These are phyloP conservation scores for Agrotis ipsilon DNA, from an alignment of 2,888 invertebrate genomes.

Conservation along the genomic window DNA sequence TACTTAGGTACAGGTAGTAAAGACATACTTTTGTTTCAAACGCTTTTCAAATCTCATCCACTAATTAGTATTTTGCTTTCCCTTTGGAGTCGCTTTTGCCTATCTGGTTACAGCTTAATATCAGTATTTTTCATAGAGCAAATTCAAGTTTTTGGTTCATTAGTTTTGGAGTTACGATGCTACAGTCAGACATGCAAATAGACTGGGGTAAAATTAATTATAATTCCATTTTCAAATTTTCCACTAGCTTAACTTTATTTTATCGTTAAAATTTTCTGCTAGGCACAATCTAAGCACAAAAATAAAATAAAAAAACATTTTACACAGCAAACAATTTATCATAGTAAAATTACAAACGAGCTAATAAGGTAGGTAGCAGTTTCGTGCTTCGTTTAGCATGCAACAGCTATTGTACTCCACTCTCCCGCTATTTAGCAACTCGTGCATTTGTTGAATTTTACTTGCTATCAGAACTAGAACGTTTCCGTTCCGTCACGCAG, in stretches of 20 bases:
- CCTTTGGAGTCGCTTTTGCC: not conserved
- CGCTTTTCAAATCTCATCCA: not conserved
- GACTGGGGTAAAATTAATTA: no score
- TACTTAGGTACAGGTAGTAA: no score
- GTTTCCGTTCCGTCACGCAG: constrained; percentile 43
- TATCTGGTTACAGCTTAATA: not conserved
- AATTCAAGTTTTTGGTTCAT: not conserved
- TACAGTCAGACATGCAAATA: no score
- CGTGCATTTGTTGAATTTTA: constrained; percentile 55
- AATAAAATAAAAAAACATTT: not conserved
- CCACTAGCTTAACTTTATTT: no score
- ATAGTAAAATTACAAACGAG: constrained; percentile 29
- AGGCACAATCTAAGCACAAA: not conserved
- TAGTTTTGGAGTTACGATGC: no score
- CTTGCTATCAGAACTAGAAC: constrained; percentile 38
- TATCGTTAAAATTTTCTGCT: no score
- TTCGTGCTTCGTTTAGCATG: constrained; percentile 50
- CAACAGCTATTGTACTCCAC: constrained; percentile 45
- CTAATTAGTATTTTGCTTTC: not conserved
- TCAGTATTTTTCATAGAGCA: not conserved
- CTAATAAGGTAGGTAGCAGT: constrained; percentile 15
- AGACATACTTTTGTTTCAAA: not conserved
- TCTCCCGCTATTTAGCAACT: constrained; percentile 53
- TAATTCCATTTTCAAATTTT: no score
- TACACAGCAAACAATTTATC: constrained; percentile 3